phyloP scores from a whole-genome alignment of 1,140 invertebrate genomes.

The Ladona fulva region DNA sequence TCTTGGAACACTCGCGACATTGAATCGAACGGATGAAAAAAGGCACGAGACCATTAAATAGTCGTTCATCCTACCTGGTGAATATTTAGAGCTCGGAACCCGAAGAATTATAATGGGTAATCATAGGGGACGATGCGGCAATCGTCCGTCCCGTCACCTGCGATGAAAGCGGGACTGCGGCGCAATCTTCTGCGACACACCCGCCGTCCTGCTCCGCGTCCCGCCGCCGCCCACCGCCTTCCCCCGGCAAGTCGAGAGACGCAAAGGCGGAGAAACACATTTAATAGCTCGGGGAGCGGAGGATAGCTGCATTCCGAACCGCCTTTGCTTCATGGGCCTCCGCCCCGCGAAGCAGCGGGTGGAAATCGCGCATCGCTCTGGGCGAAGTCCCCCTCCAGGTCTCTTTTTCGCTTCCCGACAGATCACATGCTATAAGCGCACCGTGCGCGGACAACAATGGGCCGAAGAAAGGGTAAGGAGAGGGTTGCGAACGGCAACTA shows the following conservation, averaged over 20 bases:
- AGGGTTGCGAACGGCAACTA: not conserved
- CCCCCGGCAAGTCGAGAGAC: not conserved
- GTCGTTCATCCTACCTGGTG: not conserved
- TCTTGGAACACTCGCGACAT: too few relatives aligned
- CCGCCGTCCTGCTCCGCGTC: not conserved
- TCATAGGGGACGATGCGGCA: not conserved
- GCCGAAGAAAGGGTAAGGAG: not conserved
- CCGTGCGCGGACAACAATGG: not conserved
- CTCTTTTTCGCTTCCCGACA: not conserved
- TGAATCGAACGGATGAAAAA: too few relatives aligned
- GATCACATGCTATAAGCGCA: not conserved
- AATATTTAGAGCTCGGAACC: not conserved
- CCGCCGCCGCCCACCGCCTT: not conserved
- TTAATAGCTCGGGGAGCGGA: constrained; percentile 1
- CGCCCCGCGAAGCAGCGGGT: not conserved
- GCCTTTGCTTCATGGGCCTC: not conserved
- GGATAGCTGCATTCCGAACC: constrained; percentile 1
- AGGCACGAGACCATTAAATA: too few relatives aligned
- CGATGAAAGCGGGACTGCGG: not conserved
- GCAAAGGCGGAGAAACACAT: not conserved
- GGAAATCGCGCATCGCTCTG: not conserved
- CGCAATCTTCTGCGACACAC: not conserved
- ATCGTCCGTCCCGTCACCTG: not conserved
- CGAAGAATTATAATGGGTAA: not conserved
- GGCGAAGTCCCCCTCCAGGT: not conserved